Base-by-base conservation (phyloP, 2,797 vertebrate species). In the Gallirallus australis region DNA sequence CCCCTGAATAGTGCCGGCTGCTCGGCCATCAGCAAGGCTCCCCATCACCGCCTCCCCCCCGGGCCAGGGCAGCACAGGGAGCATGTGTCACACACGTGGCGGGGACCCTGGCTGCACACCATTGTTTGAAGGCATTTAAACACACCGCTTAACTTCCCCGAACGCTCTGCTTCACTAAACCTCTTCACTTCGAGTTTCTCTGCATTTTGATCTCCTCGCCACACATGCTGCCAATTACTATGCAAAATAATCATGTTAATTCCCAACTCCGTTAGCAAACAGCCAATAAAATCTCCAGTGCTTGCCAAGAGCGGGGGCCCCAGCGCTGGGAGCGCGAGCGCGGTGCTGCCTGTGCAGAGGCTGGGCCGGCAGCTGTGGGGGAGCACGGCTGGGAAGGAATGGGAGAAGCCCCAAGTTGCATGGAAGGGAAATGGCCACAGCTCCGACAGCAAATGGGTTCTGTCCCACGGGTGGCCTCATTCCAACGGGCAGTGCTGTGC, bases 381-480 rank as follows among this genome's bases (percentile, higher is more conserved):
- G 18, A 37, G 12, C 23, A 9, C 0, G 1, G 12, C 50, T 0
- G 0, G 65, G 57, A 60, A 65, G 59, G 45, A 69, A 40, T 54
- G 30, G 65, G 15, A 88, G 65, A 52, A 69, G 28, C 13, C 37
- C 5, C 4, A n/a, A 8, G 18, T 3, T 57, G 18, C 5, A 2
- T 0, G 14, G 42, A 68, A 75, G 60, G 35, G 64, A 64, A 86
- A 64, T 0, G 5, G 11, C 28, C 33, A 28, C 0, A 1, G 42
- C 27, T 63, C 63, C 6, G 0, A 45, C 63, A 56, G n/a, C 15
- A 53, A 50, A n/a, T 0, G 7, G 16, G 12, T 18, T 70, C 70
- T 35, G 50, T 19, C 15, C 42, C 0, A 0, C 0, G 12, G 78
- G 39, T 1, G 2, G 28, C 28, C 15, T 12, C 3, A 0, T 11